Base-by-base conservation (phyloP, 2,113 vertebrate species). In the Stigmatopora nigra region DNA sequence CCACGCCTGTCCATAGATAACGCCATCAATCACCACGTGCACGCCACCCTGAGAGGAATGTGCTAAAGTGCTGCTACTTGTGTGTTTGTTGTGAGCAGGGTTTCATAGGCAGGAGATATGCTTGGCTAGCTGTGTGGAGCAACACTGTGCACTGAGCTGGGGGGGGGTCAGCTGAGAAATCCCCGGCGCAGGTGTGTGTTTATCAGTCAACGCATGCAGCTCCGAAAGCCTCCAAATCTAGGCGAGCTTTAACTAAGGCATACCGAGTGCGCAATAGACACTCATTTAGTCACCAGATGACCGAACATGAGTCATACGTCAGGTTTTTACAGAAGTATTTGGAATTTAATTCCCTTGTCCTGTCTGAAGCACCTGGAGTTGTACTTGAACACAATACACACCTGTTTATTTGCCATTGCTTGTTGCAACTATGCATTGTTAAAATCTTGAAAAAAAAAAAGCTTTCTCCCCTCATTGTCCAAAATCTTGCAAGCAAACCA, bases 171-270 rank as follows among this genome's bases (percentile, higher is more conserved):
- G 71, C 80, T 57, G 38, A 20, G 74, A 66, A 61, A 76, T 68
- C 31, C 75, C 81, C 65, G 53, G 74, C 80, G 84, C 89, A 90
- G 87, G 88, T 90, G 88, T 88, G 84, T 79, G 83, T 90, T 89
- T 87, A 84, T 84, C 80, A 88, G 88, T 88, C 88, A 81, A 77
- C 81, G 70, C 86, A 77, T 85, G 84, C 72, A 76, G 79, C 82
- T 66, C 70, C 60, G 71, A 80, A n/a, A 78, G 79, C 83, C 78
- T 80, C 75, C 82, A 86, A 85, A 84, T 87, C 79, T 67, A 79
- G 77, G 75, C 80, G 67, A 77, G 68, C 82, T 78, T 71, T 68
- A 75, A 73, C 84, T 84, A 87, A 84, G 82, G 84, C 77, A 80
- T 77, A 66, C 68, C 63, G 77, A 61, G 83, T 78, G 76, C 81